Evolutionary conservation across 2,888 invertebrate species (phyloP).

Genomic region (Synanthedon myopaeformis): DNA sequence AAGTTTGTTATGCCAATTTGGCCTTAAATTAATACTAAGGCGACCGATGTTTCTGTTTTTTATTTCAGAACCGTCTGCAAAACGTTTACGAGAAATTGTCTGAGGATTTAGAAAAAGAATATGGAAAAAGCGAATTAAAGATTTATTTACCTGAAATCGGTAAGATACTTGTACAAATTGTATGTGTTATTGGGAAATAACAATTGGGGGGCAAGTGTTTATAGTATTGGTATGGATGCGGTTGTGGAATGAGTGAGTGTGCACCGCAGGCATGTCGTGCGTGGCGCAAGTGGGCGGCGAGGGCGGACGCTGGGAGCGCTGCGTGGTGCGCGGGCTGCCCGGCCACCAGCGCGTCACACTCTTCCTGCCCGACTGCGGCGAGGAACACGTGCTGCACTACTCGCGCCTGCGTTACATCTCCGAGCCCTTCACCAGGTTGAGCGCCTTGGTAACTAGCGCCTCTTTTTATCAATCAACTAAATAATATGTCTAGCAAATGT

Average conservation of each 20-base stretch:
- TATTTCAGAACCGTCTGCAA: conserved; percentile 32
- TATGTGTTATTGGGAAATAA: not conserved
- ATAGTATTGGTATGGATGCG: too few relatives aligned
- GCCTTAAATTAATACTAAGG: too few relatives aligned
- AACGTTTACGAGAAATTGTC: conserved; percentile 45
- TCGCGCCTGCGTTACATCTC: conserved; percentile 59
- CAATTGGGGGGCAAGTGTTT: too few relatives aligned
- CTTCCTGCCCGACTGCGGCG: conserved; percentile 75
- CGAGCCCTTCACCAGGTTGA: conserved; percentile 47
- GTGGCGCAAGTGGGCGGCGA: conserved; percentile 27
- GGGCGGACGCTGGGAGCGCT: conserved; percentile 69
- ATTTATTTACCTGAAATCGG: conserved; percentile 63
- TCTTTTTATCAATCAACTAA: too few relatives aligned
- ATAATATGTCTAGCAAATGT: too few relatives aligned
- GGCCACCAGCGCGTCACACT: conserved; percentile 62
- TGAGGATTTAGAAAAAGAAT: conserved; percentile 54
- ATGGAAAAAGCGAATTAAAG: conserved; percentile 23
- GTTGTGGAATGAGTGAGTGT: too few relatives aligned
- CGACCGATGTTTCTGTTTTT: too few relatives aligned
- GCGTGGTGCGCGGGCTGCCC: conserved; percentile 55
- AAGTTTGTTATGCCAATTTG: not conserved
- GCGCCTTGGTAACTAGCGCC: conserved; percentile 53
- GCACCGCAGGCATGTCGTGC: conserved; percentile 44
- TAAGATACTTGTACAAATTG: conserved; percentile 22
- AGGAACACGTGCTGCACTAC: conserved; percentile 54